Base-by-base conservation (phyloP, 2,888 invertebrate species). In the Ennomos fuscantarius region DNA sequence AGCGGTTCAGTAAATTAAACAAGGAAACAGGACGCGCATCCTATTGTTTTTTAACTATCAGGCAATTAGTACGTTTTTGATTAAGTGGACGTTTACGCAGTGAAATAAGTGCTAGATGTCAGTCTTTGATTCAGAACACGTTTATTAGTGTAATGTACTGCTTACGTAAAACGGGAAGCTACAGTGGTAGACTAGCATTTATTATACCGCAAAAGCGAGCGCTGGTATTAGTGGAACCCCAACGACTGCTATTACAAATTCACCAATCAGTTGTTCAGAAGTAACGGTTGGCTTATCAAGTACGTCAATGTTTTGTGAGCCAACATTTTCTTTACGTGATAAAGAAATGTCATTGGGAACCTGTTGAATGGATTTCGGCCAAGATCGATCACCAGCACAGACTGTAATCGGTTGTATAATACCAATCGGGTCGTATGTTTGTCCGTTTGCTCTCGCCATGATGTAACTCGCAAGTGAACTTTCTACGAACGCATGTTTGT, bases 341-440 rank as follows among this genome's bases (percentile, higher is more conserved):
- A 24, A 2, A 6, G 24, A 24, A 24, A 24, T 24, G 24, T 24
- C 24, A 24, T 24, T 24, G 24, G 6, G 24, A 24, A 24, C 6
- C 24, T 6, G 24, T 24, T 24, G 24, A 24, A 24, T 24, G 24
- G 3, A 24, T 24, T 24, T 24, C 24, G 24, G 24, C 24, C 24
- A 24, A 24, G 24, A 24, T 24, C 24, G 24, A 24, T 24, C 24
- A 24, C 24, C 24, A 24, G 24, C 24, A 15, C 15, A 24, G 24
- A 24, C 24, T 24, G 24, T 24, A 36, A 36, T 48, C 33, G 69
- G 71, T 80, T 80, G 77, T 78, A 77, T 79, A 79, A 79, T 56
- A 55, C 24, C 57, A 50, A 50, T 49, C 42, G 56, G 44, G 69
- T 65, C 66, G 65, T 59, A 68, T 76, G 69, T 76, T 73, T 75